Base-by-base conservation (phyloP, 2,888 invertebrate species). In the Diaphora mendica region DNA sequence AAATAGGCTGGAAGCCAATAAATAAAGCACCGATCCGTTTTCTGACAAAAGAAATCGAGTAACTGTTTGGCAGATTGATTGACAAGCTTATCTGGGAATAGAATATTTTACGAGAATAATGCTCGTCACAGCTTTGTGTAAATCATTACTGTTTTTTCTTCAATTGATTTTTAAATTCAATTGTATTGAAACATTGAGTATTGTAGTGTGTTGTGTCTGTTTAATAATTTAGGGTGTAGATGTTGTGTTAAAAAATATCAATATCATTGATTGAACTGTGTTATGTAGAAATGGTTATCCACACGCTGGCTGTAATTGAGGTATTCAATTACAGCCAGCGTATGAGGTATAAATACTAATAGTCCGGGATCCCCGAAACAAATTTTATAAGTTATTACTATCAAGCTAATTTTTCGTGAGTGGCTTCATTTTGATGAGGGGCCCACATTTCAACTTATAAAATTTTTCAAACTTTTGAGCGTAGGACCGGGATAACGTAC, bases 41-140 rank as follows among this genome's bases (percentile, higher is more conserved):
- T 59, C 59, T 59, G 59, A 59, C 26, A 59, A 59, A 59, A 59
- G 59, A 59, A 59, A 59, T 59, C 26, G 26, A 26, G 59, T 26
- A 62, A 62, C 62, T 62, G 30, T 62, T 62, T 30, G 62, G 62
- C 62, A 62, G 62, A 30, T 30, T 62, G 17, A 62, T 30, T 62
- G 62, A 62, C 62, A 17, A 30, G 30, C 30, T 62, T 30, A 62
- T 62, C 30, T 62, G 62, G 26, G 30, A 62, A 62, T 59, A 30
- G 26, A 59, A 59, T 59, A 59, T 62, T 62, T 62, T 62, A 62
- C n/a, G 55, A 55, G n/a, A 55, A 26, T 59, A 59, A 59, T 59
- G 26, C 59, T 59, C 26, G 13, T 26, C 55, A 59, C 4, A 26
- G 59, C 15, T 59, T 62, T 30, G 17, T 30, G 30, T 30, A 30